Evolutionary conservation across 2,888 invertebrate genomes (phyloP), one percentile per base, ranked within the genome.

Genomic region (Colostygia pectinataria): DNA sequence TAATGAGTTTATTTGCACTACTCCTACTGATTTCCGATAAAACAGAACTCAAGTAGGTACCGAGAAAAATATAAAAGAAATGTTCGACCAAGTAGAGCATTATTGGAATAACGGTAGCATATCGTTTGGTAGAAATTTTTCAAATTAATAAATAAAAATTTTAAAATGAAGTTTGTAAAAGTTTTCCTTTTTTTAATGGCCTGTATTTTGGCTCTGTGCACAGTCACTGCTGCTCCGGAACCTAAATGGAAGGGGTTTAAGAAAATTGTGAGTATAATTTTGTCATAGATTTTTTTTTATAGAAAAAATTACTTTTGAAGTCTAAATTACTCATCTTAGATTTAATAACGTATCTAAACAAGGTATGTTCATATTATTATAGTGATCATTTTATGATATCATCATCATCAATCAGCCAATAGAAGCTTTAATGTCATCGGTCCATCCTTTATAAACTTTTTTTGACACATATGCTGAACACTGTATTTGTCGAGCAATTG

Each of bases 101-200:
- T 43, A 44, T 41, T 46, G 24, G 34, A 13, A 32, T 44, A 43
- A 34, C 23, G 28, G 24, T 31, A 40, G 20, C 33, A 27, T 45
- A 43, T 36, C 24, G 20, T 20, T 29, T 27, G 1, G 24, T 33
- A 31, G 10, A 27, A 20, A 18, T n/a, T 43, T 4, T 6, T n/a
- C n/a, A n/a, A n/a, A n/a, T n/a, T n/a, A n/a, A n/a, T n/a, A n/a
- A n/a, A n/a, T n/a, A n/a, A n/a, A 48, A 41, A 36, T 51, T 37
- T 9, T 34, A 71, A 60, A 63, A 79, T 77, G 78, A 73, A 77
- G 57, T 75, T 76, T 43, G 20, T 52, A 0, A 63, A 58, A 42
- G 41, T 68, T 20, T 55, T 68, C 8, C 46, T 67, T 27, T 63
- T 72, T 12, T 40, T 70, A 7, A 52, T 71, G 29, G 63, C 64